These are phyloP conservation scores for Prionailurus bengalensis DNA, from an alignment of 2,113 vertebrate species.

Conservation along the genomic window DNA sequence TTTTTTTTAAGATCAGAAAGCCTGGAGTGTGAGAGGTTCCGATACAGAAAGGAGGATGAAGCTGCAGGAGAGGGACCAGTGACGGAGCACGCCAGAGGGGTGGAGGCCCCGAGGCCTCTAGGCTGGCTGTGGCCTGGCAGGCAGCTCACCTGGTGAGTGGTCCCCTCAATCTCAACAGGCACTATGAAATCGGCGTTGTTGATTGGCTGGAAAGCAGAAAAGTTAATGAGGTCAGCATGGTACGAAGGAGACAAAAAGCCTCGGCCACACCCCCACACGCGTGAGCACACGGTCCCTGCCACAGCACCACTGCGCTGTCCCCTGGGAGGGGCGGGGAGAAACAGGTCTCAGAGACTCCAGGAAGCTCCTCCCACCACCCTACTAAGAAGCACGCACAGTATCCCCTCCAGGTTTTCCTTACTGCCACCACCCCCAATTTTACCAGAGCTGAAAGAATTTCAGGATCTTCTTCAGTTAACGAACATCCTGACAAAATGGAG, in stretches of 20 bases:
- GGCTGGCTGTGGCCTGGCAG: not conserved
- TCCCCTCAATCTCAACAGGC: constrained; percentile 96
- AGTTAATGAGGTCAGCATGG: not conserved
- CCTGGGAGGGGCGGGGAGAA: not conserved
- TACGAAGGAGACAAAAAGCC: not conserved
- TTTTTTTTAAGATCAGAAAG: not conserved
- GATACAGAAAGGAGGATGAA: not conserved
- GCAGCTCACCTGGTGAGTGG: constrained; percentile 94
- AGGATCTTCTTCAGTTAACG: not conserved
- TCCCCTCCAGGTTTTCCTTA: not conserved
- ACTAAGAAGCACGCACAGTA: rapidly evolving
- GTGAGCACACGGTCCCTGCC: not conserved
- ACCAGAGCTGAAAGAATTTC: not conserved
- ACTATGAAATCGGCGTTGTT: constrained; percentile 97
- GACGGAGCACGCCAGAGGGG: not conserved
- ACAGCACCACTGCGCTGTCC: not conserved
- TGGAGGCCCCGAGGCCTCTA: rapidly evolving
- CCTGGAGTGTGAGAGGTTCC: not conserved
- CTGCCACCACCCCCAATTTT: not conserved
- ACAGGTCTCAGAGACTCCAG: not conserved
- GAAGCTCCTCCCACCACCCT: not conserved
- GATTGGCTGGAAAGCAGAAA: constrained; percentile 90
- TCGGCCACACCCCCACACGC: not conserved
- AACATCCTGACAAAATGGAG: not conserved
- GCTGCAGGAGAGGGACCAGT: not conserved